These are phyloP conservation scores for Eucriotettix oculatus DNA, from an alignment of 2,888 invertebrate species.

Conservation along the genomic window DNA sequence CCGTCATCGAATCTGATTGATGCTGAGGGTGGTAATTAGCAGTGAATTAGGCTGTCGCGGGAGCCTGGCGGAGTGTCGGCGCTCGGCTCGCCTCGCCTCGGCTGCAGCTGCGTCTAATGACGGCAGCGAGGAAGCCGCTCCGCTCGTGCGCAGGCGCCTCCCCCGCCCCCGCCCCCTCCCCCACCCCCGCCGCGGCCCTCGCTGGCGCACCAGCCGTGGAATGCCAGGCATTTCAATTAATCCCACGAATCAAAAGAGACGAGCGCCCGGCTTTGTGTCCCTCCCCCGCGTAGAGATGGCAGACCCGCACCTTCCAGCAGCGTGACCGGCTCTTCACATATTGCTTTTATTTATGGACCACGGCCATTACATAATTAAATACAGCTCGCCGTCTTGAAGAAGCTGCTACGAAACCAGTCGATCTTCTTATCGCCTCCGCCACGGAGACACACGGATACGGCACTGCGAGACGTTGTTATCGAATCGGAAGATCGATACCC, in stretches of 20 bases:
- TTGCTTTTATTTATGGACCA: too few relatives aligned
- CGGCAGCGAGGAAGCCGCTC: neutral
- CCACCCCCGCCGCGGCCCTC: neutral
- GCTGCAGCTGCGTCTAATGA: neutral
- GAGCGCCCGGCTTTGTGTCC: conserved; percentile 12
- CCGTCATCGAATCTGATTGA: too few relatives aligned
- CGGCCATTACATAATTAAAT: too few relatives aligned
- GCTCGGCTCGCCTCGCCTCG: neutral
- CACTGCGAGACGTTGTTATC: too few relatives aligned
- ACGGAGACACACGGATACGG: too few relatives aligned
- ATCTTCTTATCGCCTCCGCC: too few relatives aligned
- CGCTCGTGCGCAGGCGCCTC: neutral
- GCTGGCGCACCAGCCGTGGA: conserved; percentile 13
- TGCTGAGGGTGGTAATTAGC: too few relatives aligned
- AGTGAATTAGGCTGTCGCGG: neutral
- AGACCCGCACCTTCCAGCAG: too few relatives aligned
- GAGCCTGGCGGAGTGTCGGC: neutral
- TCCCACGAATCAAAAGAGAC: conserved; percentile 15
- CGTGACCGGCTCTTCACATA: too few relatives aligned
- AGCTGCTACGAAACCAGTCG: too few relatives aligned
- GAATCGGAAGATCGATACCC: too few relatives aligned
- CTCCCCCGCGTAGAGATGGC: conserved; percentile 1
- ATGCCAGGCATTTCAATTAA: conserved; percentile 21
- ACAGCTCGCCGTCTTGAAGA: too few relatives aligned
- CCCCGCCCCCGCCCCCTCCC: neutral